A percentile compares a stretch with the other conserved stretches of the same genome.
phyloP scores from a whole-genome alignment of 2,888 invertebrate genomes.

The Harpalus rufipes region DNA sequence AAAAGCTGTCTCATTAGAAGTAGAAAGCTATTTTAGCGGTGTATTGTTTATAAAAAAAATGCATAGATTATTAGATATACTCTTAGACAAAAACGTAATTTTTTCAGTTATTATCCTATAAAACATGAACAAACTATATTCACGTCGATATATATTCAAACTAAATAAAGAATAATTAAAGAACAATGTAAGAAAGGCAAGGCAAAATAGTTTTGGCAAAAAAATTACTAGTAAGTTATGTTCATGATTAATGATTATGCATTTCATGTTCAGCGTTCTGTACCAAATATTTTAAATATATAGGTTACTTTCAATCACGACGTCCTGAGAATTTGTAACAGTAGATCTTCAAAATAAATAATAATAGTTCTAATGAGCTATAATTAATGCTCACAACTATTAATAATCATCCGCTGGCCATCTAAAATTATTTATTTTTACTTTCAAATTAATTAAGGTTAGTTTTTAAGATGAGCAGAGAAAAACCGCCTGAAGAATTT shows the following conservation, averaged over 20 bases:
- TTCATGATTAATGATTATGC: neutral
- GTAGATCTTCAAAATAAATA: neutral
- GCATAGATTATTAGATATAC: too few species aligned
- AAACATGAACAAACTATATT: too few species aligned
- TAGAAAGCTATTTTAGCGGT: too few species aligned
- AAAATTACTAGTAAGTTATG: too few species aligned
- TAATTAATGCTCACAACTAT: conserved; percentile 4
- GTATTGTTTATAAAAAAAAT: too few species aligned
- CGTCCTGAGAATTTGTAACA: neutral
- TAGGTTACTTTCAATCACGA: neutral
- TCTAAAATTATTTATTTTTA: conserved; percentile 39
- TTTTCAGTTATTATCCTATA: too few species aligned
- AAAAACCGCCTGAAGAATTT: conserved; percentile 25
- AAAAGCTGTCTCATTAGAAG: too few species aligned
- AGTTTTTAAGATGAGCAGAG: conserved; percentile 29
- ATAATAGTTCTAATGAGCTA: conserved; percentile 15
- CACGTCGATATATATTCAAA: too few species aligned
- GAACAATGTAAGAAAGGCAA: too few species aligned
- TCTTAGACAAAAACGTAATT: too few species aligned
- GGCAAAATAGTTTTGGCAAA: too few species aligned
- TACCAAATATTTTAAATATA: neutral
- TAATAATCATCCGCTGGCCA: conserved; percentile 2
- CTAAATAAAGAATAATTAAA: too few species aligned
- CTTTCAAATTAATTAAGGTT: conserved; percentile 51
- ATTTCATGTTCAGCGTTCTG: neutral